Conservation (phyloP, 2,113 vertebrate species). For the Dromiciops gliroides region DNA sequence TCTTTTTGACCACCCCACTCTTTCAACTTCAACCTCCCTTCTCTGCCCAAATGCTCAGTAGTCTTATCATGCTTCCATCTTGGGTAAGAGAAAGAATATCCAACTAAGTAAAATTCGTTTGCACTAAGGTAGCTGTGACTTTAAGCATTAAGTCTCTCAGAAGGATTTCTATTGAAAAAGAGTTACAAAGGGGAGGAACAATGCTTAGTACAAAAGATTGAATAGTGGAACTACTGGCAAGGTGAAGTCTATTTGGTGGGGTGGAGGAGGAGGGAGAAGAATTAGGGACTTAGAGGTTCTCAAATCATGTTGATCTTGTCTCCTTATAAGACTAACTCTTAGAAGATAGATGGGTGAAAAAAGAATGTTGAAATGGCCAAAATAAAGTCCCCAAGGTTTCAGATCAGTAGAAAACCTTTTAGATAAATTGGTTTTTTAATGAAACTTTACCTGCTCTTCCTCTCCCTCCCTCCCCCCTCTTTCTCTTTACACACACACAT, state of each 20-base stretch:
- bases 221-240: not conserved
- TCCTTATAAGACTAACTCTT: not conserved
- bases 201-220: not conserved
- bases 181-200: not conserved
- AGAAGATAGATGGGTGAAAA: not conserved
- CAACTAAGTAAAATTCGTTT: not conserved
- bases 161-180: not conserved
- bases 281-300: not conserved
- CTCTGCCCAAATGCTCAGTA: not conserved
- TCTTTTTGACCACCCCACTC: not conserved
- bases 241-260: not conserved
- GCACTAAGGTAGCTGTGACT: not conserved
- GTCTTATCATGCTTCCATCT: not conserved
- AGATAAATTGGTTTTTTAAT: not conserved
- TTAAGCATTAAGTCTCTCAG: not conserved
- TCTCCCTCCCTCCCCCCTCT: no score
- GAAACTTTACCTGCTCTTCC: not conserved
- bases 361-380: not conserved
- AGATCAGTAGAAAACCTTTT: not conserved
- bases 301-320: not conserved
- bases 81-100: not conserved
- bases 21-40: not conserved
- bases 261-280: not conserved
- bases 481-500: no score
- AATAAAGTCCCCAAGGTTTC: not conserved